These are phyloP conservation scores for Axea sp. DNA, from an alignment of 2,888 invertebrate species.

Conservation along the genomic window DNA sequence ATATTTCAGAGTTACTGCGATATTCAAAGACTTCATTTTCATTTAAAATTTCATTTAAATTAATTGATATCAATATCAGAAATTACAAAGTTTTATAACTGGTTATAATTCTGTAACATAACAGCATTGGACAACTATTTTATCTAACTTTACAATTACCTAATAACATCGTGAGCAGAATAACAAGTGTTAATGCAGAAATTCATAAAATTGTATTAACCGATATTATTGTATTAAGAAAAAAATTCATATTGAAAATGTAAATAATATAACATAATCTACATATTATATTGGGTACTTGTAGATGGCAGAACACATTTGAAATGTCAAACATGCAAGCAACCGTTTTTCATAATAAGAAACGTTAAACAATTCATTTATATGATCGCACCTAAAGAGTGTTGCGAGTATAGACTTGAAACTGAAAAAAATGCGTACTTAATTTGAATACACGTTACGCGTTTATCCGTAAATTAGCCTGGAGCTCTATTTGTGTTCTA, in stretches of 20 bases:
- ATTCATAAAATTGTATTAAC: too few species aligned
- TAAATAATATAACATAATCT: too few species aligned
- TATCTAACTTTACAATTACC: too few species aligned
- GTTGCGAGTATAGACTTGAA: slow-evolving; percentile 6
- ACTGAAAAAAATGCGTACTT: slow-evolving; percentile 36
- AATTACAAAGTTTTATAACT: too few species aligned
- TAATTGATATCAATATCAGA: too few species aligned
- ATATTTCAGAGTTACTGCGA: background rate
- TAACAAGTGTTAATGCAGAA: too few species aligned
- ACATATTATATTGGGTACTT: slow-evolving; percentile 7
- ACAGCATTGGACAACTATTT: too few species aligned
- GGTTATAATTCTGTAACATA: too few species aligned
- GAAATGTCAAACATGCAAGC: slow-evolving; percentile 9
- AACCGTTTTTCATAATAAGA: slow-evolving; percentile 6
- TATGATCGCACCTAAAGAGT: slow-evolving; percentile 4
- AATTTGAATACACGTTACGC: slow-evolving; percentile 37
- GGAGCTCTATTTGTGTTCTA: slow-evolving; percentile 61
- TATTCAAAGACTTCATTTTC: too few species aligned
- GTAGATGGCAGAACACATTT: slow-evolving; percentile 1
- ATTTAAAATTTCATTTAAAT: background rate
- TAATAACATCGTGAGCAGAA: too few species aligned
- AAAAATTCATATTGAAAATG: too few species aligned
- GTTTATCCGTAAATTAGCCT: slow-evolving; percentile 18
- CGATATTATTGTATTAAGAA: too few species aligned
- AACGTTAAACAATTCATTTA: slow-evolving; percentile 16